Conservation (phyloP, 2,888 invertebrate genomes). For the Drosophila paucipuncta region DNA sequence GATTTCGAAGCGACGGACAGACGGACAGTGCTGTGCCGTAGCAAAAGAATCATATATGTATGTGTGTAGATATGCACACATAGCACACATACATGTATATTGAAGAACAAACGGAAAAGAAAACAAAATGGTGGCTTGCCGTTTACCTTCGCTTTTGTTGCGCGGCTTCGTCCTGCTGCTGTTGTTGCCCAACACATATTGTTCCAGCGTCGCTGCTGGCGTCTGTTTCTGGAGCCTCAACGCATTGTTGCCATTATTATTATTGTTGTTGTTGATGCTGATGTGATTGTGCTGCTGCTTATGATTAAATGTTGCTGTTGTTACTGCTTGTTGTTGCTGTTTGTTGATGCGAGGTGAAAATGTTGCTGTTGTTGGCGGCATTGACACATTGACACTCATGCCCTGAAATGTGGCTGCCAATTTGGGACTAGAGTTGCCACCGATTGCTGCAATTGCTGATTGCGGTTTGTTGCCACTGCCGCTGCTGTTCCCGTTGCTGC, state of each 20-base stretch:
- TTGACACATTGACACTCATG: slow-evolving; percentile 37
- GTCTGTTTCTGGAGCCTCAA: slow-evolving; percentile 29
- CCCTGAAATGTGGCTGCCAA: slow-evolving; percentile 48
- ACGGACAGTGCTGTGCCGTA: slow-evolving; percentile 8
- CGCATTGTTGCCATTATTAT: slow-evolving; percentile 10
- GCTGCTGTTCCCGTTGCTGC: not conserved
- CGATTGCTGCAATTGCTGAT: slow-evolving; percentile 10
- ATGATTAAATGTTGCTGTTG: slow-evolving; percentile 4
- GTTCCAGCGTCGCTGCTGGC: slow-evolving; percentile 15
- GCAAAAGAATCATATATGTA: not conserved
- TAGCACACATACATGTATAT: slow-evolving; percentile 5
- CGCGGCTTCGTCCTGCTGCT: slow-evolving; percentile 59
- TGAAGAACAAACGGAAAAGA: slow-evolving; percentile 10
- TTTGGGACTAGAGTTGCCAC: slow-evolving; percentile 49
- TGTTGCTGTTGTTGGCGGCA: slow-evolving; percentile 15
- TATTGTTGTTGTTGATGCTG: not conserved
- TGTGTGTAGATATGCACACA: not conserved
- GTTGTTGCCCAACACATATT: slow-evolving; percentile 9
- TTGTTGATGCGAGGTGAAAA: slow-evolving; percentile 23
- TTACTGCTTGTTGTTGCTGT: slow-evolving; percentile 11
- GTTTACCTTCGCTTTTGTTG: slow-evolving; percentile 77
- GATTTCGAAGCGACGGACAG: slow-evolving; percentile 35
- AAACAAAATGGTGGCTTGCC: slow-evolving; percentile 60
- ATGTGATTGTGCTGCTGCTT: slow-evolving; percentile 12
- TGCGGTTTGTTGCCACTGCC: not conserved